Percentiles rank a stretch among this genome's conserved stretches.
Conservation (phyloP, 2,113 vertebrate genomes). For the Furnarius figulus region DNA sequence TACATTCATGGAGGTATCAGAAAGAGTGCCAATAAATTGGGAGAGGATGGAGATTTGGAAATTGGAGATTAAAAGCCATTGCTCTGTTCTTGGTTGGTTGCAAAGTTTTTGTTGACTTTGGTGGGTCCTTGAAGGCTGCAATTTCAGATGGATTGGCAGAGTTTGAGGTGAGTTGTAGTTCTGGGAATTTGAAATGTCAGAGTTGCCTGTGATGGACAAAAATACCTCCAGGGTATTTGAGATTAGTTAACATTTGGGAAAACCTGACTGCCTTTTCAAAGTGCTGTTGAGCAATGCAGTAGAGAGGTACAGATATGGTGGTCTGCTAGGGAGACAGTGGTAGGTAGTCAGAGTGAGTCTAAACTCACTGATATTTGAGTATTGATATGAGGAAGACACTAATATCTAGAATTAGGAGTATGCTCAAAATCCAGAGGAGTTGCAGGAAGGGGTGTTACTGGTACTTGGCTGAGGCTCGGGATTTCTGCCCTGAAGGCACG, state of each 20-base stretch:
- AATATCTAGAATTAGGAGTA: neutral
- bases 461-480: neutral
- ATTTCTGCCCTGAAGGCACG: neutral
- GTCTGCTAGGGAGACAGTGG: neutral
- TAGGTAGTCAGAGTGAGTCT: neutral
- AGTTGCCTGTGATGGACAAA: neutral
- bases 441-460: neutral
- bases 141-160: neutral
- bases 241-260: neutral
- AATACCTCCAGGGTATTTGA: neutral
- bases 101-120: neutral
- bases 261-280: neutral
- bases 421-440: neutral
- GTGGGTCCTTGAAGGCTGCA: neutral
- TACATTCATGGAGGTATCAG: accelerated
- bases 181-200: neutral
- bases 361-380: neutral
- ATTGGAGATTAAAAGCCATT: neutral
- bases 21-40: neutral
- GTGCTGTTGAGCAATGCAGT: neutral
- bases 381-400: neutral
- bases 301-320: accelerated
- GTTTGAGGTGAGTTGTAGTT: neutral
- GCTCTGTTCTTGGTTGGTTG: neutral
- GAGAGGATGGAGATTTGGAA: neutral